phyloP scores from a whole-genome alignment of 2,113 vertebrate genomes.

The Andinoacara biseriatus region DNA sequence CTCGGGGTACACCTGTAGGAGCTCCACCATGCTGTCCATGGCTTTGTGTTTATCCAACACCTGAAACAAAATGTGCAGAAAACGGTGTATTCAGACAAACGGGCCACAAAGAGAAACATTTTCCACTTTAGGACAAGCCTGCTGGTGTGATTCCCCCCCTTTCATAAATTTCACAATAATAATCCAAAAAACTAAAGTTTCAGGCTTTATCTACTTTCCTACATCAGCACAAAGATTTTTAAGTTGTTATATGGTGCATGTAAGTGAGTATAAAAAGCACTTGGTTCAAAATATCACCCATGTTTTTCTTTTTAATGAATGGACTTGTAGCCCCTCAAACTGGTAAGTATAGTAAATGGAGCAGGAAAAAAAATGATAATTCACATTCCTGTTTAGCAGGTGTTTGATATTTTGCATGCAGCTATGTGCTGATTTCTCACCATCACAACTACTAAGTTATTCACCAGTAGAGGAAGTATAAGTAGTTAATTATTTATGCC shows the following conservation, averaged over 20 bases:
- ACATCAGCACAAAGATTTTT: not conserved
- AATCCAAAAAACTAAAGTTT: not conserved
- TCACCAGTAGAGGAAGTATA: not conserved
- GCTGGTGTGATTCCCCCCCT: not conserved
- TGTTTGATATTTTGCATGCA: not conserved
- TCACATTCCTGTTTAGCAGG: not conserved
- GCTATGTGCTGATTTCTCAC: not conserved
- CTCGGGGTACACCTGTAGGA: slow-evolving; percentile 92
- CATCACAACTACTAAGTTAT: not conserved
- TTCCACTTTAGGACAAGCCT: not conserved
- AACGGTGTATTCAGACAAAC: not conserved
- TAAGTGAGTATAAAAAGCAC: not conserved
- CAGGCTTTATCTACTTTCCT: not conserved
- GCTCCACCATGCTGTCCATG: slow-evolving; percentile 94
- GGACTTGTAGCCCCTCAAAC: not conserved
- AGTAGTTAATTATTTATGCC: not conserved
- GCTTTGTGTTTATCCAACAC: slow-evolving; percentile 93
- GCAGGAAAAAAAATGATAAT: not conserved
- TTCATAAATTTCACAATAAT: not conserved
- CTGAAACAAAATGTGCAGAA: slow-evolving; percentile 67
- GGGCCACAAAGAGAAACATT: not conserved
- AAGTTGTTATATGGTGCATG: not conserved
- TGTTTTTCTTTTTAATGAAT: not conserved
- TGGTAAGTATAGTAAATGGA: not conserved
- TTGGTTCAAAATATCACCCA: not conserved